A percentile compares a stretch with the other conserved stretches of the same genome.
These are phyloP conservation scores for Rugalucina vietnamica DNA, from an alignment of 2,888 invertebrate genomes.

Conservation along the genomic window DNA sequence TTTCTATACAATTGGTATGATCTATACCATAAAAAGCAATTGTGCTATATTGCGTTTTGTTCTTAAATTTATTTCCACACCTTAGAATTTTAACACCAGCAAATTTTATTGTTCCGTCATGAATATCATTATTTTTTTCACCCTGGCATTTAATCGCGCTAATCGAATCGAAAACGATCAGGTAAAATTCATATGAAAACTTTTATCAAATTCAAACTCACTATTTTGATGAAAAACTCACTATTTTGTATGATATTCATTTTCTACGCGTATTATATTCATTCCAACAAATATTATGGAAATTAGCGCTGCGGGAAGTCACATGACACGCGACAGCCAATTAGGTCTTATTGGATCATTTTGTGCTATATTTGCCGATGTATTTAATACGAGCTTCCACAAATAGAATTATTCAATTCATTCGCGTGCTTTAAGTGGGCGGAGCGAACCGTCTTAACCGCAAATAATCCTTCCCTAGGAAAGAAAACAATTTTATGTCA, in stretches of 20 bases:
- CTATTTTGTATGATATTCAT: slow-evolving; percentile 46
- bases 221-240: slow-evolving; percentile 54
- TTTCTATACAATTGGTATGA: too few relatives aligned
- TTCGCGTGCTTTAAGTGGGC: slow-evolving; percentile 59
- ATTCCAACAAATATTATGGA: slow-evolving; percentile 62
- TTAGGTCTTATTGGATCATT: slow-evolving; percentile 49
- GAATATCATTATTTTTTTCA: slow-evolving; percentile 2
- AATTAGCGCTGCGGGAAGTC: slow-evolving; percentile 55
- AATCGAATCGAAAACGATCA: slow-evolving; percentile 55
- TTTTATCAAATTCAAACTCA: slow-evolving; percentile 49
- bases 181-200: slow-evolving; percentile 65
- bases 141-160: slow-evolving; percentile 9
- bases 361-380: slow-evolving; percentile 43
- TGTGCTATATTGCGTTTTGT: too few relatives aligned
- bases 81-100: not conserved
- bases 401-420: slow-evolving; percentile 58
- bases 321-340: slow-evolving; percentile 64
- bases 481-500: slow-evolving; percentile 9
- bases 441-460: slow-evolving; percentile 48
- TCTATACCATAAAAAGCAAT: too few relatives aligned
- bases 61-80: not conserved
- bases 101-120: not conserved
- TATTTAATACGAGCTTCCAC: slow-evolving; percentile 52
- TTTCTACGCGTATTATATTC: slow-evolving; percentile 66
- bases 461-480: not conserved